Percentiles rank a stretch among this genome's conserved stretches.
Conservation (phyloP, 1,140 invertebrate genomes). For the Drosophila quadrilineata region DNA sequence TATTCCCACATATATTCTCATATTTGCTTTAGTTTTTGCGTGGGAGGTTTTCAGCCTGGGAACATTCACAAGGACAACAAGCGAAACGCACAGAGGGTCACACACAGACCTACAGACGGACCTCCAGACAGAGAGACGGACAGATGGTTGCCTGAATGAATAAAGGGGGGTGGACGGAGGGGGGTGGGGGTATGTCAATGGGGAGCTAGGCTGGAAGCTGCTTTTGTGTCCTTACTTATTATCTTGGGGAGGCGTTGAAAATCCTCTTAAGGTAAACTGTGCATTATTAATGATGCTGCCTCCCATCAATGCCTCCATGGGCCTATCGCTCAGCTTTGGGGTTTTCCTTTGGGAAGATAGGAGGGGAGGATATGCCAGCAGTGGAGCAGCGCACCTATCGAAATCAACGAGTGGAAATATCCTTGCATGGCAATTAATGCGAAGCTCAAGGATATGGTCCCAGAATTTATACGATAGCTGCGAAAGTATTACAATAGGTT, state of each 20-base stretch:
- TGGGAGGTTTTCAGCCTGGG: conserved; percentile 3
- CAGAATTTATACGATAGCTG: not conserved
- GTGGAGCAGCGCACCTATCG: conserved; percentile 1
- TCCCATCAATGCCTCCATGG: too few relatives aligned
- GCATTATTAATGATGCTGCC: conserved; percentile 67
- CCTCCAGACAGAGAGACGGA: too few relatives aligned
- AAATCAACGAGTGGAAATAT: conserved; percentile 1
- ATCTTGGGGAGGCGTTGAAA: conserved; percentile 72
- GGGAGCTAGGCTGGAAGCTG: too few relatives aligned
- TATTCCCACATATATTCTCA: conserved; percentile 63
- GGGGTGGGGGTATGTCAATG: conserved; percentile 2
- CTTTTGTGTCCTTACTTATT: conserved; percentile 67
- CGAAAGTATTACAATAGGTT: not conserved
- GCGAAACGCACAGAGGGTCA: too few relatives aligned
- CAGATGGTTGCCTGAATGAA: not conserved
- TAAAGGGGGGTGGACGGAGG: not conserved
- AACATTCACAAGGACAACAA: too few relatives aligned
- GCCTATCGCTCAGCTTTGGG: too few relatives aligned
- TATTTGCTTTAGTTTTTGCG: conserved; percentile 36
- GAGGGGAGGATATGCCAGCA: not conserved
- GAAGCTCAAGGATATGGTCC: not conserved
- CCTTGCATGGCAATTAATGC: conserved; percentile 7
- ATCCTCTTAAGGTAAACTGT: conserved; percentile 78
- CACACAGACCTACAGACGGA: too few relatives aligned
- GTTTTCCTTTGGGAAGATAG: too few relatives aligned